A percentile compares a stretch with the other conserved stretches of the same genome.
Evolutionary conservation across 2,888 invertebrate species (phyloP).

Genomic region (Urechis unicinctus): DNA sequence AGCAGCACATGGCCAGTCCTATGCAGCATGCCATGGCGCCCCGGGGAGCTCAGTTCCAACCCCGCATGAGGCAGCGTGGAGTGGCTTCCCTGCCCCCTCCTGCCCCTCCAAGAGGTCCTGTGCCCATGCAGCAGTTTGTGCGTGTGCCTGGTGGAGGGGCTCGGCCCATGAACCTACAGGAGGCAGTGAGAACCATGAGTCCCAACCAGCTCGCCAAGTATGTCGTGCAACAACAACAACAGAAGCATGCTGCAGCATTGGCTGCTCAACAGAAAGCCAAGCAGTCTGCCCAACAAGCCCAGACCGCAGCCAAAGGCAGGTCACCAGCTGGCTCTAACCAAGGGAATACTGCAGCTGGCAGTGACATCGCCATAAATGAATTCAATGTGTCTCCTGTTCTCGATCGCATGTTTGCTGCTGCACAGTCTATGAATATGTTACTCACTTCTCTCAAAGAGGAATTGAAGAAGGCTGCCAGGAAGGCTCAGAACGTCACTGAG

Average conservation of each 20-base stretch:
- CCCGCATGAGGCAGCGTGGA: not conserved
- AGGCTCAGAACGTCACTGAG: not conserved
- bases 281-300: not conserved
- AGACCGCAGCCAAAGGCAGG: too few relatives aligned
- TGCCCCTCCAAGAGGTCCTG: not conserved
- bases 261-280: slow-evolving; percentile 1
- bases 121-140: too few relatives aligned
- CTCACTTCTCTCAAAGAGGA: slow-evolving; percentile 14
- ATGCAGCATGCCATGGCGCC: not conserved
- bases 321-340: not conserved
- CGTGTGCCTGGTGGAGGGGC: too few relatives aligned
- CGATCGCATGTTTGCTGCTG: slow-evolving; percentile 11
- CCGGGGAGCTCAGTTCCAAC: not conserved
- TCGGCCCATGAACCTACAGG: not conserved
- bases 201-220: not conserved
- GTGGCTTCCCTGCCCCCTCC: not conserved
- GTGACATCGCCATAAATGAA: slow-evolving; percentile 1
- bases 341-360: too few relatives aligned
- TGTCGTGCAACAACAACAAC: not conserved
- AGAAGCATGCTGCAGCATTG: not conserved
- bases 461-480: slow-evolving; percentile 1
- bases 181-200: not conserved
- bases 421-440: slow-evolving; percentile 17
- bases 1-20: not conserved
- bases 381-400: slow-evolving; percentile 7